These are phyloP conservation scores for Myotis pilosus DNA, from an alignment of 2,797 vertebrate genomes.

Conservation along the genomic window DNA sequence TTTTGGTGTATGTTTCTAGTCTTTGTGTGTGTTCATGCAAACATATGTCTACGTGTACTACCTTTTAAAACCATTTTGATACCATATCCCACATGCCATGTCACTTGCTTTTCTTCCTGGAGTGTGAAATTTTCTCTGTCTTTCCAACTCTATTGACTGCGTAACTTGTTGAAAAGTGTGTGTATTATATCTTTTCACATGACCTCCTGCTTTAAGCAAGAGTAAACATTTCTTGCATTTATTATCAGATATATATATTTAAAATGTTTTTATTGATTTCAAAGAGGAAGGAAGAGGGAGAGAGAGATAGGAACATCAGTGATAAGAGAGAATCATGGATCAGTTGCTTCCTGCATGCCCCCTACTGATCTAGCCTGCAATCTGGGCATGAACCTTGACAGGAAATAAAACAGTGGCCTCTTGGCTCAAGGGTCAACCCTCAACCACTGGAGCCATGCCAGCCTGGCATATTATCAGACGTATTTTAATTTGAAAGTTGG, in stretches of 20 bases:
- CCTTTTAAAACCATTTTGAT: neutral
- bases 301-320: too few relatives aligned
- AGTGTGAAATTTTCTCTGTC: neutral
- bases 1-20: neutral
- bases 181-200: neutral
- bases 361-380: too few relatives aligned
- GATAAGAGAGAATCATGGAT: too few relatives aligned
- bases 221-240: constrained; percentile 29
- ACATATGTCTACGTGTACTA: neutral
- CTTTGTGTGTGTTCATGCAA: neutral
- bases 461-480: neutral
- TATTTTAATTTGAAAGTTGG: constrained; percentile 20
- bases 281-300: too few relatives aligned
- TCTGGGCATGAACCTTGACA: too few relatives aligned
- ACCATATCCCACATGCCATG: neutral
- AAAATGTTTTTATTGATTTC: too few relatives aligned
- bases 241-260: neutral
- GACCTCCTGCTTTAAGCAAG: constrained; percentile 28
- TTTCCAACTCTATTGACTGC: neutral
- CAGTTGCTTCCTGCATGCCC: too few relatives aligned
- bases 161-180: neutral
- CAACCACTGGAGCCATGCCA: too few relatives aligned
- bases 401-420: too few relatives aligned
- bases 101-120: neutral
- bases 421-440: too few relatives aligned